phyloP scores from a whole-genome alignment of 2,113 vertebrate genomes.

The Notothenia rossii region DNA sequence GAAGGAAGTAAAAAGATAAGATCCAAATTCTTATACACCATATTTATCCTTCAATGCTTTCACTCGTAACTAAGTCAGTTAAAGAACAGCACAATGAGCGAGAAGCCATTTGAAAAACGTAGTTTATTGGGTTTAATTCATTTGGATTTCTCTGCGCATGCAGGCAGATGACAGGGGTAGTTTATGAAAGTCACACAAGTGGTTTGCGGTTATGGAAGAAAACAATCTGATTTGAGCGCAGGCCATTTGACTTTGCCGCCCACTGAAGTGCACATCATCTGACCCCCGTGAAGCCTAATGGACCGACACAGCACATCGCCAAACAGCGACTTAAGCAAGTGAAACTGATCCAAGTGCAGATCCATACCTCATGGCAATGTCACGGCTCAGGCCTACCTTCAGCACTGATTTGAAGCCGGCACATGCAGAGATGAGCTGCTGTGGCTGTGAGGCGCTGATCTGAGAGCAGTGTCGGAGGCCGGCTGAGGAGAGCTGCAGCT shows the following conservation, averaged over 20 bases:
- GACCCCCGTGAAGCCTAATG: constrained; percentile 34
- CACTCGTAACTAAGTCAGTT: no score
- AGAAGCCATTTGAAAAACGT: neutral
- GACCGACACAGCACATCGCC: constrained; percentile 29
- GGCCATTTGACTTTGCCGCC: constrained; percentile 54
- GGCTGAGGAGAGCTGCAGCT: constrained; percentile 71
- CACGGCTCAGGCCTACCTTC: constrained; percentile 50
- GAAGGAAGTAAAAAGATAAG: neutral
- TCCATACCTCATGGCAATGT: constrained; percentile 63
- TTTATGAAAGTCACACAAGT: constrained; percentile 20
- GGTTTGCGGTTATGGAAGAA: constrained; percentile 23
- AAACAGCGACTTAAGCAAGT: constrained; percentile 45
- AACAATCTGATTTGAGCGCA: constrained; percentile 22
- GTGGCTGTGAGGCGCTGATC: constrained; percentile 68
- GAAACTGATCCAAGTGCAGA: constrained; percentile 66
- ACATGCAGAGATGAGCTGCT: constrained; percentile 45
- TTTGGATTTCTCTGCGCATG: neutral
- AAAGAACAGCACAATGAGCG: no score
- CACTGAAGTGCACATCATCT: constrained; percentile 30
- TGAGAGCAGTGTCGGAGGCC: constrained; percentile 67
- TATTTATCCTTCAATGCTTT: neutral
- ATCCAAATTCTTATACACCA: neutral
- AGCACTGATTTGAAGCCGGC: constrained; percentile 55
- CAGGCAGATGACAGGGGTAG: neutral
- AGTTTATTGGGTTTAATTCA: neutral